These are phyloP conservation scores for Thera britannica DNA, from an alignment of 2,888 invertebrate species.

Conservation along the genomic window DNA sequence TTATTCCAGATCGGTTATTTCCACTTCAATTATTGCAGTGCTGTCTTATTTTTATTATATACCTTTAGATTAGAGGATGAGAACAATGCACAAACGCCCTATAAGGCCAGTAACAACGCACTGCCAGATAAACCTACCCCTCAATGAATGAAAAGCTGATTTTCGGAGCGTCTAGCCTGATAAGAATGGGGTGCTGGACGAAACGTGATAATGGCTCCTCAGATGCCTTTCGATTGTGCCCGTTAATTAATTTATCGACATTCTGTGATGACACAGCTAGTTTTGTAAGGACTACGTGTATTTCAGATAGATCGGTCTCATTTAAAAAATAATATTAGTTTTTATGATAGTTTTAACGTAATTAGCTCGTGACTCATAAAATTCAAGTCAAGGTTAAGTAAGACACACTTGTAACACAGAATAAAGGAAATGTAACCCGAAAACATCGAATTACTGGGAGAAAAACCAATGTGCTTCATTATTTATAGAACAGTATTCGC, in stretches of 20 bases:
- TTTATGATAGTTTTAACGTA: neutral
- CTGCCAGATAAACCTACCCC: conserved; percentile 64
- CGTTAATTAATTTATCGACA: conserved; percentile 59
- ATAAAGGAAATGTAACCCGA: conserved; percentile 44
- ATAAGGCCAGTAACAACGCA: conserved; percentile 58
- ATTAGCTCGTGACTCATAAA: neutral
- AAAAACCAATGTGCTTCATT: conserved; percentile 51
- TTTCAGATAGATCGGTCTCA: neutral
- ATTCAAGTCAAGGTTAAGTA: neutral
- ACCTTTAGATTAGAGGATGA: conserved; percentile 1
- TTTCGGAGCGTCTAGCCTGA: conserved; percentile 64
- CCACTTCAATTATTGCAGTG: neutral
- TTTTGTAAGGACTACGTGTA: neutral
- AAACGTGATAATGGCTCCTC: conserved; percentile 61
- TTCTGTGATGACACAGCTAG: conserved; percentile 13
- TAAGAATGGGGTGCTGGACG: conserved; percentile 60
- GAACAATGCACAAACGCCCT: conserved; percentile 20
- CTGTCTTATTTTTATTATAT: neutral
- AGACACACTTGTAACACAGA: neutral
- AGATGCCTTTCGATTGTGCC: conserved; percentile 54
- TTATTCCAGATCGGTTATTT: too few relatives aligned
- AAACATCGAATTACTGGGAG: conserved; percentile 47
- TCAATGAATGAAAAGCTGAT: conserved; percentile 80
- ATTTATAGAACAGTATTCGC: conserved; percentile 51
- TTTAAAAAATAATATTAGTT: neutral